Evolutionary conservation across 1,140 invertebrate species (phyloP), one percentile per base, ranked within the genome.

Genomic region (Procambarus clarkii): DNA sequence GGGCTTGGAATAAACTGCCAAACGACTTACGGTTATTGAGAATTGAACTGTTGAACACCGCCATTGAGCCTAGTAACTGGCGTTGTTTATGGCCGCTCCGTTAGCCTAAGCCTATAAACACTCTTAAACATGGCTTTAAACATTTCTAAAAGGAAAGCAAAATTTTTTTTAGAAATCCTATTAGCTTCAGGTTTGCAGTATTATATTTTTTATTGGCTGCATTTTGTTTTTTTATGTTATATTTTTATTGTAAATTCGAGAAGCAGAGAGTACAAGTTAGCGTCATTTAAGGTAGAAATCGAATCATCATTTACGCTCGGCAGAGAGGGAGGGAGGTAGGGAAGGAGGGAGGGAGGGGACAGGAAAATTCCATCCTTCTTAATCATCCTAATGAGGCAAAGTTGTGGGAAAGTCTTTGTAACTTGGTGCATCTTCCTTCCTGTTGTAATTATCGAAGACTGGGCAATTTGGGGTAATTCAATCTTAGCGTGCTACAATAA

Each of bases 401-500:
- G 78, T 81, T 48, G 86, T 81, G 86, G 78, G 78, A 77, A 78
- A 86, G 86, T 88, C 86, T 88, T 88, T 88, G 86, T 88, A 88
- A 88, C 78, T 88, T 88, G 86, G 86, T 71, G 79, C 86, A 88
- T 88, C 86, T 88, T 88, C 78, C 86, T 88, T 88, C 86, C 86
- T 88, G 86, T 83, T 91, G 71, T 91, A 91, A 91, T 91, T 91
- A 91, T 91, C 88, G 88, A 91, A 78, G 88, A 91, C 82, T 78
- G 71, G 82, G 74, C 88, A 85, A 91, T 91, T 84, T 91, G 81
- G 71, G 82, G 88, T 91, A 91, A 91, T 91, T 91, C 88, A 91
- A 91, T 91, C 88, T 91, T 91, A 91, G 88, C 88, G 88, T 91
- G 88, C 88, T 78, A 91, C 88, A 91, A 91, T 91, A 91, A 91